Conservation (phyloP, 1,140 invertebrate genomes). For the Drosophila prosaltans region DNA sequence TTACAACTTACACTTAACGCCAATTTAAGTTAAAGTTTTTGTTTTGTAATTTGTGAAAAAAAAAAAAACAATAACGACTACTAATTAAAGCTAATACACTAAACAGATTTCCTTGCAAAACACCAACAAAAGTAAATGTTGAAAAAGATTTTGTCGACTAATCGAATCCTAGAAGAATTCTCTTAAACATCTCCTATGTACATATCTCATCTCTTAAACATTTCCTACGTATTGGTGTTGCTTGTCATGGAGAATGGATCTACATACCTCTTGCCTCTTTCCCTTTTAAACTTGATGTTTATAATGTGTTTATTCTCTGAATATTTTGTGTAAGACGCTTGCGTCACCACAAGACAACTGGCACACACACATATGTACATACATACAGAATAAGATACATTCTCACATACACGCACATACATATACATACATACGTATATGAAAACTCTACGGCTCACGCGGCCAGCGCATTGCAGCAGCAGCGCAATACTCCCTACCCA, state of each 20-base stretch:
- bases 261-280: conserved; percentile 19
- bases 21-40: no score
- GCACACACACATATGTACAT: conserved; percentile 30
- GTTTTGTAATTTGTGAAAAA: no score
- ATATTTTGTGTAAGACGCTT: conserved; percentile 56
- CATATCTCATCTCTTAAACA: background rate
- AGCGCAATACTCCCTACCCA: conserved; percentile 36
- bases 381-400: conserved; percentile 8
- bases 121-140: no score
- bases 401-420: conserved; percentile 21
- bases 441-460: conserved; percentile 26
- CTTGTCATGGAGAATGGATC: background rate
- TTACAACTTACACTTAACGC: no score
- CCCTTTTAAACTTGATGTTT: conserved; percentile 29
- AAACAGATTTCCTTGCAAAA: no score
- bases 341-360: conserved; percentile 54
- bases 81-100: no score
- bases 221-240: background rate
- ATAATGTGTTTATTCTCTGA: conserved; percentile 43
- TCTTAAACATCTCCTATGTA: background rate
- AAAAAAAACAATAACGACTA: no score
- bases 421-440: conserved; percentile 6
- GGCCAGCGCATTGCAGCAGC: conserved; percentile 38
- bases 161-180: background rate
- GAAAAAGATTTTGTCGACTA: no score